A percentile compares a stretch with the other conserved stretches of the same genome.
Evolutionary conservation across 2,888 invertebrate genomes (phyloP).

Genomic region (Brachyopa scutellaris): DNA sequence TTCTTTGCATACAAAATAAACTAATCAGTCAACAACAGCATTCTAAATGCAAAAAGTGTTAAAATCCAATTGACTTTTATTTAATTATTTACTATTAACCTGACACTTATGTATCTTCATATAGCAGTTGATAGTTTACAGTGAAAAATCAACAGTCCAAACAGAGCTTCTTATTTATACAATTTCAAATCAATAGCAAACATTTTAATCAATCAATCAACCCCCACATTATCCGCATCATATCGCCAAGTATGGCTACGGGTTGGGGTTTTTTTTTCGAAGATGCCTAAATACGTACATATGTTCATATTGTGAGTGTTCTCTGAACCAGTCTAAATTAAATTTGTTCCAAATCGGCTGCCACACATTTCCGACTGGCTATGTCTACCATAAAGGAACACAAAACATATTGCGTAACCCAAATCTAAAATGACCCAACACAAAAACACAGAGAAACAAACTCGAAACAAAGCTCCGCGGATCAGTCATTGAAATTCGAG

Average conservation of each 20-base stretch:
- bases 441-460: not conserved
- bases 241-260: slow-evolving; percentile 35
- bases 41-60: not conserved
- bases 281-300: slow-evolving; percentile 31
- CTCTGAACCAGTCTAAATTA: slow-evolving; percentile 30
- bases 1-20: no score
- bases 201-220: slow-evolving; percentile 36
- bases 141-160: slow-evolving; percentile 8
- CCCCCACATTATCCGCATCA: not conserved
- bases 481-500: slow-evolving; percentile 54
- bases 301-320: slow-evolving; percentile 24
- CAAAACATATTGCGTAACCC: slow-evolving; percentile 41
- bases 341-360: slow-evolving; percentile 26
- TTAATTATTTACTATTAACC: not conserved
- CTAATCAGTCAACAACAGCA: not conserved
- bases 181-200: slow-evolving; percentile 12
- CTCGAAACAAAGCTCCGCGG: slow-evolving; percentile 7
- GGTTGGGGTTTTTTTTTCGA: no score
- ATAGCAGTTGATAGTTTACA: slow-evolving; percentile 28
- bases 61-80: not conserved
- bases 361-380: not conserved
- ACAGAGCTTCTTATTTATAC: slow-evolving; percentile 3
- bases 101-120: not conserved
- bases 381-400: not conserved
- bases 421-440: not conserved